Base-by-base conservation (phyloP, 1,140 invertebrate species). In the Delia radicum region DNA sequence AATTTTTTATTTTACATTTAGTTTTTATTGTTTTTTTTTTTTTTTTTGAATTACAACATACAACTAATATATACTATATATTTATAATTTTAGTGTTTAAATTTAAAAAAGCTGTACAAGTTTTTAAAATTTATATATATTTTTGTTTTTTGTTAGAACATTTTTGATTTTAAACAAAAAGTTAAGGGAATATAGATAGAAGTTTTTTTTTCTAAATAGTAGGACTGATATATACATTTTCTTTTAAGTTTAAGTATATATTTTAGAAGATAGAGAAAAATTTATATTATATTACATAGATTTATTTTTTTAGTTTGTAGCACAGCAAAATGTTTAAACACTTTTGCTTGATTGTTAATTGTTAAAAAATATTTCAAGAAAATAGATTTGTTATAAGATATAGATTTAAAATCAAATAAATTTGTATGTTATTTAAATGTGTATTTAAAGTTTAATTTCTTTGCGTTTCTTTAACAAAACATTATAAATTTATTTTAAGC, bases 21-120 rank as follows among this genome's bases (percentile, higher is more conserved):
- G 62, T 63, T 67, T 65, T 18, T 18, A 21, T 28, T 63, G 8
- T 63, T n/a, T n/a, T n/a, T n/a, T n/a, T 69, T 37, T 24, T 6
- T 37, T 37, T 69, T 69, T 69, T 69, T 33, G 65, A 69, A 69
- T 37, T 69, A 69, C 31, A 69, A 69, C 65, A 69, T 69, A 69
- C 65, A 69, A 24, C 18, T 69, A 37, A 69, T 67, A 67, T 67
- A 33, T 65, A n/a, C n/a, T n/a, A 29, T 63, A 5, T 26, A 26
- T 63, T 63, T 67, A 67, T 67, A 24, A 21, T 37, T 69, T 33
- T 33, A 31, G 24, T 69, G 8, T 69, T 67, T 67, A 67, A 69
- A 33, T 24, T 33, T 31, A 69, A 69, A 69, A 55, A 55, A 55
- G 31, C 65, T 69, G 65, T 69, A 69, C 65, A 69, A 33, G 29